Evolutionary conservation across 2,113 vertebrate species (phyloP).

Genomic region (Struthio camelus): DNA sequence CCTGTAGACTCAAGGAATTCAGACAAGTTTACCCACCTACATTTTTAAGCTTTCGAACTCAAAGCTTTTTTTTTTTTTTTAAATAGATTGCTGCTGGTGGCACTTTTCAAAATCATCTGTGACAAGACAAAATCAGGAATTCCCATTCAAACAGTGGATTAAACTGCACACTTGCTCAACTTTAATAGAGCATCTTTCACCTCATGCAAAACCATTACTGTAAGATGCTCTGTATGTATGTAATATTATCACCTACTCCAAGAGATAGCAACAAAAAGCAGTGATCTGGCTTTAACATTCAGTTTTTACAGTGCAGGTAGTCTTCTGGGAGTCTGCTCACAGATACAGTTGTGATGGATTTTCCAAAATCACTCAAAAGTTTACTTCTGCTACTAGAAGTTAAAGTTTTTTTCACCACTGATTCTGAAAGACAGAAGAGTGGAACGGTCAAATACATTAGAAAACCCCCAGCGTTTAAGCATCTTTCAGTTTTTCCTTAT

Average conservation of each 20-base stretch:
- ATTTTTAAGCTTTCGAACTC: neutral
- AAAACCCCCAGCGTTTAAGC: neutral
- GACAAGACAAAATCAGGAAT: neutral
- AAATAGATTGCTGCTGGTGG: neutral
- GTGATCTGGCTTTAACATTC: neutral
- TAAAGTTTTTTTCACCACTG: neutral
- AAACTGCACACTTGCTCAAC: neutral
- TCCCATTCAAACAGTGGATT: neutral
- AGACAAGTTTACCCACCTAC: neutral
- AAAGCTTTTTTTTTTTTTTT: neutral
- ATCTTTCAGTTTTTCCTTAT: neutral
- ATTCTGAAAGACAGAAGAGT: neutral
- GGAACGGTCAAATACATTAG: neutral
- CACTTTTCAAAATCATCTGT: neutral
- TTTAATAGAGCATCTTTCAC: neutral
- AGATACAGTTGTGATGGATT: neutral
- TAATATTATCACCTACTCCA: neutral
- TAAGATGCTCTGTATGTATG: neutral
- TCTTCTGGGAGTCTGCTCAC: neutral
- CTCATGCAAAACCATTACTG: neutral
- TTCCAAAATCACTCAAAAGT: neutral
- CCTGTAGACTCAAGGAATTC: neutral
- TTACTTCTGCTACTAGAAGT: neutral
- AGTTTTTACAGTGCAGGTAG: neutral
- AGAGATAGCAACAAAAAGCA: neutral